Conservation (phyloP, 2,113 vertebrate genomes). For the Phalacrocorax carbo region DNA sequence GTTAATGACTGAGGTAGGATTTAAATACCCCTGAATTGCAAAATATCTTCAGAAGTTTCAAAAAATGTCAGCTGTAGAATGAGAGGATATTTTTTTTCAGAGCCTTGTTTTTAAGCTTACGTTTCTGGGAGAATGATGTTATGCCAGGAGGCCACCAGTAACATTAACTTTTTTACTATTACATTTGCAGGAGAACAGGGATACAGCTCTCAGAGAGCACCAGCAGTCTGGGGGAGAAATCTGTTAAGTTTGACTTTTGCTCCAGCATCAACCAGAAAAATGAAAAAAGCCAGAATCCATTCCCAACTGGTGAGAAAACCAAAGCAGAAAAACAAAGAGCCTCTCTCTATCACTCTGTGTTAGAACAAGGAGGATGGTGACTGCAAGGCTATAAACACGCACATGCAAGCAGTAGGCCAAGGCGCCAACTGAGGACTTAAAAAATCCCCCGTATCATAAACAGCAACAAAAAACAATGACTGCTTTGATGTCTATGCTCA, state of each 20-base stretch:
- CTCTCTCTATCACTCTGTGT: background rate
- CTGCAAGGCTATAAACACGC: background rate
- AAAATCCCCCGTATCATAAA: accelerated
- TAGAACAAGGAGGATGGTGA: background rate
- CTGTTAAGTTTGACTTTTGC: background rate
- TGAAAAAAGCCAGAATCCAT: background rate
- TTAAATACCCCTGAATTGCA: background rate
- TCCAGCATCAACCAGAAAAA: background rate
- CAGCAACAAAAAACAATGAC: background rate
- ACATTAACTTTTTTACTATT: background rate
- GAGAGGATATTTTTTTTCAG: background rate
- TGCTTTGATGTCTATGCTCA: background rate
- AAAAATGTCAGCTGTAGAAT: background rate
- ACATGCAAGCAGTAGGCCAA: accelerated
- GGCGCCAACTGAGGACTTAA: background rate
- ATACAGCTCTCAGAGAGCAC: background rate
- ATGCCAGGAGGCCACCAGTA: background rate
- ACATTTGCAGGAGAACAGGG: background rate
- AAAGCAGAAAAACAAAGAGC: background rate
- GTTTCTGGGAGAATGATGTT: background rate
- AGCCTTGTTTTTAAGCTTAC: background rate
- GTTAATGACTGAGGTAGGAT: background rate
- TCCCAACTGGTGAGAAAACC: background rate
- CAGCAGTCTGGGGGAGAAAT: background rate
- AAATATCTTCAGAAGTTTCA: background rate